Evolutionary conservation across 2,888 invertebrate species (phyloP).

Genomic region (Shargacucullia verbasci): DNA sequence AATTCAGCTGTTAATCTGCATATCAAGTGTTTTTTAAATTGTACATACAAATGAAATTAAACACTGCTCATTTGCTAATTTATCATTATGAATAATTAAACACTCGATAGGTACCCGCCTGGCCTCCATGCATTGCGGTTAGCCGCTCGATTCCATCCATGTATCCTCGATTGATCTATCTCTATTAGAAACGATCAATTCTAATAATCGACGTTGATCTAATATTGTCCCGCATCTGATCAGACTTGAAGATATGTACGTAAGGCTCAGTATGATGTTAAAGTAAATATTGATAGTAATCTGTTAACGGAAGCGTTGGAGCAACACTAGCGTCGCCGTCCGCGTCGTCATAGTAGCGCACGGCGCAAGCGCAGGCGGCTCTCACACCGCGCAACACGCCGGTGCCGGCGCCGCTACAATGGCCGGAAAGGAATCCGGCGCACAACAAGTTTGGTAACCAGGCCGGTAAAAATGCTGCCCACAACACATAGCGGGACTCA

Average conservation of each 20-base stretch:
- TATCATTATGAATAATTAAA: conserved; percentile 22
- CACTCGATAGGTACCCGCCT: neutral
- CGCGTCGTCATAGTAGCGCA: neutral
- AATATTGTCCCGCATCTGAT: neutral
- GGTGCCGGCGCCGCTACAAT: conserved; percentile 6
- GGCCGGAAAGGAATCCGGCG: conserved; percentile 8
- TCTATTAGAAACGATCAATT: neutral
- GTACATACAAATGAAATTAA: conserved; percentile 4
- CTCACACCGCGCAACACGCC: too few species aligned
- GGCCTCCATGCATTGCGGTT: neutral
- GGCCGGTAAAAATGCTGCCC: neutral
- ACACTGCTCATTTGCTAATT: conserved; percentile 5
- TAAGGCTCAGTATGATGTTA: neutral
- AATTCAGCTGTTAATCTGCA: conserved; percentile 4
- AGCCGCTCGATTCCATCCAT: neutral
- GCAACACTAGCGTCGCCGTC: conserved; percentile 4
- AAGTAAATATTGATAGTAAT: conserved; percentile 29
- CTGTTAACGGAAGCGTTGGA: conserved; percentile 16
- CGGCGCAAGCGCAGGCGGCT: neutral
- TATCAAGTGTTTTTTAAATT: conserved; percentile 6
- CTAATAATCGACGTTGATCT: neutral
- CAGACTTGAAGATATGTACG: neutral
- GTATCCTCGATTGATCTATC: neutral
- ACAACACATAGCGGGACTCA: too few species aligned
- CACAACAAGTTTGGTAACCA: neutral